phyloP scores from a whole-genome alignment of 2,888 invertebrate genomes.

The Dugesia japonica region DNA sequence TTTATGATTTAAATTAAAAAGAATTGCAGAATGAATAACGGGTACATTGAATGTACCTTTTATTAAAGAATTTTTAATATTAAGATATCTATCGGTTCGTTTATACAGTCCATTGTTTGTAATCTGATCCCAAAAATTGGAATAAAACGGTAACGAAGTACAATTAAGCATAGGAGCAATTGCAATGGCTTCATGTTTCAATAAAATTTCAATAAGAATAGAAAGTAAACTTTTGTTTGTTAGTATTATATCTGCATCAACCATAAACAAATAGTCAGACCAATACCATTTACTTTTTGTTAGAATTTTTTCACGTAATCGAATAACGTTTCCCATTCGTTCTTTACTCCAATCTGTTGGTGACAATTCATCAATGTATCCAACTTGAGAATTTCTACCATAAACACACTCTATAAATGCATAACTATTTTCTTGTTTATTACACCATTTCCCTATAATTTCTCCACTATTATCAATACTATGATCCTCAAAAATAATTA shows the following conservation, averaged over 20 bases:
- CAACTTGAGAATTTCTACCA: background rate
- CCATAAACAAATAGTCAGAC: slow-evolving; percentile 21
- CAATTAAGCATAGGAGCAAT: slow-evolving; percentile 71
- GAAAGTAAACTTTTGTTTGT: slow-evolving; percentile 23
- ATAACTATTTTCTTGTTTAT: background rate
- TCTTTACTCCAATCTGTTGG: slow-evolving; percentile 24
- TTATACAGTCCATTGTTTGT: slow-evolving; percentile 54
- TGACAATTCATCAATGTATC: background rate
- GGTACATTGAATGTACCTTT: slow-evolving; percentile 67
- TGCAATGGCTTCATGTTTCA: background rate
- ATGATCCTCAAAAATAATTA: slow-evolving; percentile 23
- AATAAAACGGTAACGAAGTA: slow-evolving; percentile 61
- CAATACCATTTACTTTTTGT: background rate
- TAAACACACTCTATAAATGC: slow-evolving; percentile 3
- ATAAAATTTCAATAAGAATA: background rate
- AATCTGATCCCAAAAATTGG: slow-evolving; percentile 89
- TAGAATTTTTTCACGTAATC: slow-evolving; percentile 8
- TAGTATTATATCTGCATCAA: slow-evolving; percentile 30
- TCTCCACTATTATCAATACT: slow-evolving; percentile 21
- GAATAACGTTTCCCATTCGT: slow-evolving; percentile 24
- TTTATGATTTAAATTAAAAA: slow-evolving; percentile 53
- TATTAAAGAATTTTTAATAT: slow-evolving; percentile 56
- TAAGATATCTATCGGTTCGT: slow-evolving; percentile 67
- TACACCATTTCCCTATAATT: background rate
- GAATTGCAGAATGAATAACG: slow-evolving; percentile 72